Base-by-base conservation (phyloP, 2,797 vertebrate species). In the Megalops cyprinoides region DNA sequence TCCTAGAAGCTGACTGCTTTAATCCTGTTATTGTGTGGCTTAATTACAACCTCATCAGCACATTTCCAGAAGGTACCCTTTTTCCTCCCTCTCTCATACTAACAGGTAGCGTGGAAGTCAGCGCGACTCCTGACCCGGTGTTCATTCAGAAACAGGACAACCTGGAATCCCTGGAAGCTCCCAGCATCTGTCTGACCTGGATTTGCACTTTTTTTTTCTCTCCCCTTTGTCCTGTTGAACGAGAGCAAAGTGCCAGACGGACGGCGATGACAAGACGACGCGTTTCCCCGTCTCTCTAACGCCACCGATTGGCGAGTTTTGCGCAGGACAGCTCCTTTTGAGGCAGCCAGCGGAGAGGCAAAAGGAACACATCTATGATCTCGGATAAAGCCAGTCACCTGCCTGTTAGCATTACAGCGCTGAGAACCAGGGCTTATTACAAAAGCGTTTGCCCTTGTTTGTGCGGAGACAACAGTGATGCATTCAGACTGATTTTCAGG, bases 291-390 rank as follows among this genome's bases (percentile, higher is more conserved):
- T 74, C 86, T 87, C 86, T 77, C 80, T 85, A 76, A 55, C 81
- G 77, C 88, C 90, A 90, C 88, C 90, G 92, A 85, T 77, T 86
- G 89, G 88, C 60, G 62, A 1, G 48, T 42, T 42, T 37, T 23
- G 44, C 25, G 48, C 46, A 76, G 4, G 2, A 37, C 20, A 15
- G 69, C 23, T 58, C 18, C 48, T 51, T 28, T 58, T 37, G 25
- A 49, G 46, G 23, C 20, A 1, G 20, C 48, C 28, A 18, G 53
- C 62, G 80, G 74, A 73, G 25, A 25, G 9, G 34, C 60, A 55
- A n/a, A 31, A 39, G 34, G 69, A 53, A 46, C 55, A 23, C 6
- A 28, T 48, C 44, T 37, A 20, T 58, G 8, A 37, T 76, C 73
- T 65, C 25, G 75, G 28, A 39, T 74, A 34, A 34, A 78, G 71